phyloP scores from a whole-genome alignment of 1,140 invertebrate species.

The Ganaspis sp. region DNA sequence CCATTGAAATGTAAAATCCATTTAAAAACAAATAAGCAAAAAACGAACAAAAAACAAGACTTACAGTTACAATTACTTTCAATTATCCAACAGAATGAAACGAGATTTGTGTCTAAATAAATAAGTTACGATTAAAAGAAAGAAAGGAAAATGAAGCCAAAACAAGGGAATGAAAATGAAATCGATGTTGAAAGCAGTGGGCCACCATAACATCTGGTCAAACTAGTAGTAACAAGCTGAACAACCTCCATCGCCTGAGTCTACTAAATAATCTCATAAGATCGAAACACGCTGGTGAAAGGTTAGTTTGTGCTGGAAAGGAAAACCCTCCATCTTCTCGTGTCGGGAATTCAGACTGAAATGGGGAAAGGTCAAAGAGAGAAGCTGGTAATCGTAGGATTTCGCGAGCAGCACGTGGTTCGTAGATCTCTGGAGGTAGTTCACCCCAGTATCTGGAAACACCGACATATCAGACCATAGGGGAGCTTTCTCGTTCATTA shows the following conservation, averaged over 20 bases:
- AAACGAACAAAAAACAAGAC: no score
- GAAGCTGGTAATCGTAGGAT: conserved; percentile 25
- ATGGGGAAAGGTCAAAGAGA: conserved; percentile 13
- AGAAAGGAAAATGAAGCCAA: no score
- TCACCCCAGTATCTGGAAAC: conserved; percentile 23
- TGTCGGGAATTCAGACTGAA: conserved; percentile 2
- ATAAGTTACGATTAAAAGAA: no score
- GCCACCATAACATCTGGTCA: background rate
- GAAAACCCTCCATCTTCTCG: conserved; percentile 10
- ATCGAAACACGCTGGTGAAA: background rate
- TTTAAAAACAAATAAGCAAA: no score
- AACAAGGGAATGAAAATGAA: background rate
- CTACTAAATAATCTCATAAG: conserved; percentile 4
- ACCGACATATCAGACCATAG: conserved; percentile 36
- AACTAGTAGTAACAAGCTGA: conserved; percentile 13
- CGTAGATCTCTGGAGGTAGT: conserved; percentile 32
- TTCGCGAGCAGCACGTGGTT: conserved; percentile 8
- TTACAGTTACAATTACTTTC: no score
- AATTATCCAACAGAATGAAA: no score
- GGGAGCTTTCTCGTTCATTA: conserved; percentile 50
- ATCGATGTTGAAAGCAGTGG: background rate
- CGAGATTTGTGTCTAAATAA: no score
- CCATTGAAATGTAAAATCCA: no score
- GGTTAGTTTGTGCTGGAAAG: conserved; percentile 14
- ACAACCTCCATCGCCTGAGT: background rate